Evolutionary conservation across 2,113 vertebrate species (phyloP), one percentile per base, ranked within the genome.

Genomic region (Hystrix brachyura): DNA sequence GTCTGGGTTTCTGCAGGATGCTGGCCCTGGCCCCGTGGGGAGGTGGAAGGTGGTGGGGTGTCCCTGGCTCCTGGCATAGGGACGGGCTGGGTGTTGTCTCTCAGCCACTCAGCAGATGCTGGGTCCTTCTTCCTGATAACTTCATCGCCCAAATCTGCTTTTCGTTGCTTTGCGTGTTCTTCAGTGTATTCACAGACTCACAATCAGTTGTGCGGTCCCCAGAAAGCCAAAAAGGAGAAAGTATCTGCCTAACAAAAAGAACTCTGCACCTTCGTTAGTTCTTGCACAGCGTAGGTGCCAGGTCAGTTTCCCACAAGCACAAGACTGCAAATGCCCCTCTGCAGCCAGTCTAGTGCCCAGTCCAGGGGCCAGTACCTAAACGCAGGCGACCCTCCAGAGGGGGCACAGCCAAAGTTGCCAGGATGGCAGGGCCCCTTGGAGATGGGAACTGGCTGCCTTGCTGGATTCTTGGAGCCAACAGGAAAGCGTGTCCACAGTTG

Each of bases 71-170:
- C 60, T 18, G 1, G 3, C 3, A 18, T 43, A 74, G 57, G 62
- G 72, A 12, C 4, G 5, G 55, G 53, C 48, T n/a, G 19, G 10
- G 25, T 2, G 3, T 34, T 5, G 13, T 4, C 38, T 59, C 38
- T 0, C 4, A 12, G 38, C 9, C 21, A 21, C 3, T 2, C 3
- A 7, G 51, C 25, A 21, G 29, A 29, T 0, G 12, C 0, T 1
- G 62, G n/a, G 25, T 7, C 0, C 34, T 55, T n/a, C 92, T 79
- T 10, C 34, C 83, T 43, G 4, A 5, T 27, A 5, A 1, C 48
- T 3, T 7, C 48, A 3, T 0, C 3, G 71, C 2, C 48, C 21
- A 14, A 3, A 51, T 25, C 76, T 32, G 23, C 32, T 60, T 83
- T 7, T 0, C 23, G 6, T 18, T 3, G 43, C 32, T 43, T 55